Base-by-base conservation (phyloP, 1,140 invertebrate genomes). In the Drosophila subpulchrella region DNA sequence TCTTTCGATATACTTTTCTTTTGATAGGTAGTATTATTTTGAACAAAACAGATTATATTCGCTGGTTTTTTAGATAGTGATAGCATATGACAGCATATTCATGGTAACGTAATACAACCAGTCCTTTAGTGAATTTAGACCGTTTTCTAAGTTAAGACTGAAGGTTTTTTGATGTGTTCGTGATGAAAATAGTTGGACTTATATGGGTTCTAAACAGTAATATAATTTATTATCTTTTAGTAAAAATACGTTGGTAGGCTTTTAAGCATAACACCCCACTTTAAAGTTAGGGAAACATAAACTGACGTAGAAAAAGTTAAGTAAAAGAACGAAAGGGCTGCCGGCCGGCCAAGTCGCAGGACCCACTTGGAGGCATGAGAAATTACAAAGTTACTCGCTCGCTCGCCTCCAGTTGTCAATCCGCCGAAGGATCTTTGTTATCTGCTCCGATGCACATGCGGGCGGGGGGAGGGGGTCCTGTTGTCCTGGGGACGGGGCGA, bases 361-460 rank as follows among this genome's bases (percentile, higher is more conserved):
- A 58, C 78, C 50, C 62, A 63, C 66, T 66, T 61, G 50, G 67
- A 74, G 72, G 77, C 66, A 81, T 77, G 66, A 84, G 80, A 78
- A 84, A 88, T 88, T 89, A 78, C 81, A 85, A 89, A 77, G 77
- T 81, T 81, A 84, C 77, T 78, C 50, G 48, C 66, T 66, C 41
- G 60, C 67, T 78, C 70, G 81, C 85, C 85, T 60, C 68, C 73
- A 83, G 84, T 80, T 90, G 84, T 89, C 85, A 89, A 89, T 89
- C 84, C 85, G 62, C 74, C 74, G 65, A 88, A 88, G 84, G 84
- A 89, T 89, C 85, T 88, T 88, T 90, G 84, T 89, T 88, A 89
- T 89, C 73, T 84, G 84, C 77, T 84, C 59, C 65, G 74, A 65
- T 88, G 73, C 68, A 81, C 84, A 89, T 88, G 76, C 80, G 84